phyloP scores from a whole-genome alignment of 2,888 invertebrate genomes.

The Tenthredo scrophulariae region DNA sequence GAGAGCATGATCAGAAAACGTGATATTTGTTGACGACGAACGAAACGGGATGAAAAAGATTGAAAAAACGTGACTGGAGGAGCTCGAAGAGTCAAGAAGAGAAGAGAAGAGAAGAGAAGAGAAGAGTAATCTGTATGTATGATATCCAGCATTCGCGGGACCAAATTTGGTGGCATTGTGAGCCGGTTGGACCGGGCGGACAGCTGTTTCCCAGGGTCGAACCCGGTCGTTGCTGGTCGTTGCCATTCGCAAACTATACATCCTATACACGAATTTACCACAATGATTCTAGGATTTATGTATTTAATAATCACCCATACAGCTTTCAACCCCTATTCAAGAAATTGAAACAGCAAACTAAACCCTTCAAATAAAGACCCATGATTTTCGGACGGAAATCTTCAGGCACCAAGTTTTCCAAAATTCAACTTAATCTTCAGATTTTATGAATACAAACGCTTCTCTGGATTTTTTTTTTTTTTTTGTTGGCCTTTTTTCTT shows the following conservation, averaged over 20 bases:
- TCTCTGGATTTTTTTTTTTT: neutral
- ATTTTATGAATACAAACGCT: neutral
- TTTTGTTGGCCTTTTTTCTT: neutral
- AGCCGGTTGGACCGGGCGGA: slow-evolving; percentile 62
- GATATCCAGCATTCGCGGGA: slow-evolving; percentile 64
- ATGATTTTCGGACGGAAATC: neutral
- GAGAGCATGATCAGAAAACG: neutral
- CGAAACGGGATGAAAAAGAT: slow-evolving; percentile 17
- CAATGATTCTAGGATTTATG: slow-evolving; percentile 71
- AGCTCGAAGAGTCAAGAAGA: neutral
- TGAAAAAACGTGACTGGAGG: slow-evolving; percentile 31
- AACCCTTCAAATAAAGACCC: neutral
- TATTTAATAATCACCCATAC: slow-evolving; percentile 70
- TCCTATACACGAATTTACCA: slow-evolving; percentile 67
- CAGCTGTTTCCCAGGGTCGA: slow-evolving; percentile 71
- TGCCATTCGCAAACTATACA: slow-evolving; percentile 2
- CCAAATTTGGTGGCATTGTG: slow-evolving; percentile 70
- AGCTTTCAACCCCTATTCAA: neutral
- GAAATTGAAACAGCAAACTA: neutral
- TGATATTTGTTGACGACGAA: slow-evolving; percentile 2
- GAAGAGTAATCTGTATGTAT: slow-evolving; percentile 64
- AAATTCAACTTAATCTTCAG: neutral
- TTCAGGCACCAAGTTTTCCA: neutral
- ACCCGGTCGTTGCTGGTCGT: slow-evolving; percentile 53
- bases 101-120: slow-evolving; percentile 36